These are phyloP conservation scores for Sialis fuliginosa DNA, from an alignment of 2,888 invertebrate genomes.

Conservation along the genomic window DNA sequence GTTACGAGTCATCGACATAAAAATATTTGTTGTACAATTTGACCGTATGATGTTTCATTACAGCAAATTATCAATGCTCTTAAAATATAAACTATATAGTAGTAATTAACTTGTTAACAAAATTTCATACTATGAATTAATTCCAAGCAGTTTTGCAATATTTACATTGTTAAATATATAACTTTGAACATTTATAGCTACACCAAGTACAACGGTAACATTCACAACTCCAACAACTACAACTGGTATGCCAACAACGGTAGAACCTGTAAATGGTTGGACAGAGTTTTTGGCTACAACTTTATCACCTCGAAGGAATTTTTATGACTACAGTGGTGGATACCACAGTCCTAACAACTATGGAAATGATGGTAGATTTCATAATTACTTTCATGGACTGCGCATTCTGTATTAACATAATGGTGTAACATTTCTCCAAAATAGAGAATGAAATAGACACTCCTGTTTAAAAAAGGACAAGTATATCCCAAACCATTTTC, in stretches of 20 bases:
- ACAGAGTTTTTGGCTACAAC: conserved; percentile 9
- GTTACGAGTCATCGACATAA: too few species aligned
- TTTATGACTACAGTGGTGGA: conserved; percentile 25
- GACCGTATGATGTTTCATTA: too few species aligned
- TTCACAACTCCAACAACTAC: conserved; percentile 16
- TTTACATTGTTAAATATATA: neutral
- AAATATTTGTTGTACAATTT: too few species aligned
- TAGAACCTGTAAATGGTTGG: conserved; percentile 14
- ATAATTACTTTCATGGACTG: too few species aligned
- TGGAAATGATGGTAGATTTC: neutral
- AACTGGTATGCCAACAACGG: conserved; percentile 21
- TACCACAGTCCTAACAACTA: conserved; percentile 15
- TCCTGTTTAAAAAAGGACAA: too few species aligned
- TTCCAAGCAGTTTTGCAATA: neutral
- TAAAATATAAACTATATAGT: too few species aligned
- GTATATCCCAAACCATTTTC: too few species aligned
- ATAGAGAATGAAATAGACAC: too few species aligned
- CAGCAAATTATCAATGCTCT: too few species aligned
- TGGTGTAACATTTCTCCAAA: too few species aligned
- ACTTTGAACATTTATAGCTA: neutral
- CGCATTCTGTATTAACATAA: too few species aligned
- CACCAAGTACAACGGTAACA: conserved; percentile 14
- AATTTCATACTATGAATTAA: neutral
- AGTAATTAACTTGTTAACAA: too few species aligned
- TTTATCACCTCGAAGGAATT: conserved; percentile 15